Evolutionary conservation across 1,140 invertebrate species (phyloP).

Genomic region (Polypedilum vanderplanki): DNA sequence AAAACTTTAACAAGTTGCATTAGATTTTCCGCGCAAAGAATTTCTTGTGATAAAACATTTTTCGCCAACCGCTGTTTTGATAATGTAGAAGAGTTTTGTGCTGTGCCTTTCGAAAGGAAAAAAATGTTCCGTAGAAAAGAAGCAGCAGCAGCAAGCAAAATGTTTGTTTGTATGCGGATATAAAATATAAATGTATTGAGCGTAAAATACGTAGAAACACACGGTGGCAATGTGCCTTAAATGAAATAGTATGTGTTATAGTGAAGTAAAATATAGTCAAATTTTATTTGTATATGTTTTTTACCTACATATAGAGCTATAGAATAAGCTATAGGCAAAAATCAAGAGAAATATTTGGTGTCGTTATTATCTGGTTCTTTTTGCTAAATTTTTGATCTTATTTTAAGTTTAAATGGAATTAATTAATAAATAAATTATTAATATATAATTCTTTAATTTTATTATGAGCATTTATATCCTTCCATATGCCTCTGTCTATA

Average conservation of each 20-base stretch:
- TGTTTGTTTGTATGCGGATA: neutral
- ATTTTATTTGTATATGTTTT: too few relatives aligned
- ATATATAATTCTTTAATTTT: too few relatives aligned
- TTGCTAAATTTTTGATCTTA: too few relatives aligned
- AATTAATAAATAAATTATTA: too few relatives aligned
- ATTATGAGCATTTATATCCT: too few relatives aligned
- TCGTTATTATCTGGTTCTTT: too few relatives aligned
- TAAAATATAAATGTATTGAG: neutral
- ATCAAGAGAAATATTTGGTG: too few relatives aligned
- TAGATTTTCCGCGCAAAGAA: conserved; percentile 20
- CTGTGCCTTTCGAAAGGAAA: conserved; percentile 23
- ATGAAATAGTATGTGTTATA: neutral
- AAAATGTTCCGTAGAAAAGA: conserved; percentile 24
- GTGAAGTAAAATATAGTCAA: neutral
- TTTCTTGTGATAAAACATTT: conserved; percentile 27
- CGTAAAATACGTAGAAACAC: neutral
- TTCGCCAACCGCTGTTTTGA: conserved; percentile 28
- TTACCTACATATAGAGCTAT: too few relatives aligned
- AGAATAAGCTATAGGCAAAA: too few relatives aligned
- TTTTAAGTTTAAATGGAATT: too few relatives aligned
- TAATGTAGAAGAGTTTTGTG: conserved; percentile 25
- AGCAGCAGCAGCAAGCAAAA: neutral
- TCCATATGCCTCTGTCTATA: neutral
- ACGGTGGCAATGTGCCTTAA: neutral
- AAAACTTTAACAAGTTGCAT: neutral